A percentile compares a stretch with the other conserved stretches of the same genome.
These are phyloP conservation scores for Diplodus sargus DNA, from an alignment of 2,797 vertebrate genomes.

Conservation along the genomic window DNA sequence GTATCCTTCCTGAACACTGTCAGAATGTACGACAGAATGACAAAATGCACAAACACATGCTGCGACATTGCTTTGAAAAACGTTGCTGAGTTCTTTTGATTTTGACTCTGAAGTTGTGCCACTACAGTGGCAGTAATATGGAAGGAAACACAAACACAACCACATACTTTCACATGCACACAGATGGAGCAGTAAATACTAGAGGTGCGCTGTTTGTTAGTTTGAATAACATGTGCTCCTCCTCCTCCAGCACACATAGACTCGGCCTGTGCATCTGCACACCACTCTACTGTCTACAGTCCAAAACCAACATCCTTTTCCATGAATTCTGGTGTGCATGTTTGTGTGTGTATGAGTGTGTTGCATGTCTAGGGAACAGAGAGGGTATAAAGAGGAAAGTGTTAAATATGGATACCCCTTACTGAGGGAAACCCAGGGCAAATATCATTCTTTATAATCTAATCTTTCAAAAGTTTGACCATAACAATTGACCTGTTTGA, in stretches of 20 bases:
- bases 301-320: constrained; percentile 71
- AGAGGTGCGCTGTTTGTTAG: constrained; percentile 37
- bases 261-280: constrained; percentile 45
- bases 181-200: constrained; percentile 20
- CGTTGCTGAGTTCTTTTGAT: background rate
- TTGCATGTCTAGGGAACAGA: constrained; percentile 1
- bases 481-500: background rate
- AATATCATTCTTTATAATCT: background rate
- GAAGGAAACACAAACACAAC: constrained; percentile 41
- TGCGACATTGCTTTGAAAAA: background rate
- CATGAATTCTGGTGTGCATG: constrained; percentile 18
- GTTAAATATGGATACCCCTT: constrained; percentile 27
- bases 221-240: constrained; percentile 53
- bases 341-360: constrained; percentile 11
- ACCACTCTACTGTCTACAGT: constrained; percentile 42
- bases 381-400: constrained; percentile 6
- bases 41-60: background rate
- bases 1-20: background rate
- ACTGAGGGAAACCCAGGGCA: constrained; percentile 3
- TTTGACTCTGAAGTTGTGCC: background rate
- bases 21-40: background rate
- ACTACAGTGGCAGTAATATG: constrained; percentile 4
- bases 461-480: constrained; percentile 5
- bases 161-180: background rate
- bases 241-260: constrained; percentile 49